These are phyloP conservation scores for Centropus unirufus DNA, from an alignment of 2,113 vertebrate genomes.

Conservation along the genomic window DNA sequence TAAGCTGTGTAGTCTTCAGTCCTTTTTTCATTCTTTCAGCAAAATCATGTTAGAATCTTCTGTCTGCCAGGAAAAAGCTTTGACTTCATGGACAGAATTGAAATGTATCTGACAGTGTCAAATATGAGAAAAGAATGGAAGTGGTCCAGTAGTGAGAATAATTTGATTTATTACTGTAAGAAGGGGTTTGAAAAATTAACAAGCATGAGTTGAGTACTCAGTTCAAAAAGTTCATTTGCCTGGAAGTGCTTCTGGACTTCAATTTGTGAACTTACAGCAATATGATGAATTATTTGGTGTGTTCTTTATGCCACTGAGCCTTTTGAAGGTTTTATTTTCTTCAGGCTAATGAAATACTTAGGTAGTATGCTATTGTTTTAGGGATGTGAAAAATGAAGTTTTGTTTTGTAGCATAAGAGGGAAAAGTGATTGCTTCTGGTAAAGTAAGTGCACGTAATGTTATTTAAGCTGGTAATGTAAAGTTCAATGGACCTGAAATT, in stretches of 20 bases:
- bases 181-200: not conserved
- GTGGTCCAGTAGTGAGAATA: not conserved
- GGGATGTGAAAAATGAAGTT: not conserved
- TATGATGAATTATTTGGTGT: not conserved
- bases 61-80: not conserved
- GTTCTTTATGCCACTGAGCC: not conserved
- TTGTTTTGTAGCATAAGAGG: not conserved
- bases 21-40: not conserved
- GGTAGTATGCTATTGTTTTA: not conserved
- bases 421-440: not conserved
- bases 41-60: constrained; percentile 2
- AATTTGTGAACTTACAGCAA: not conserved
- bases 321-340: not conserved
- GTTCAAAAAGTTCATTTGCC: not conserved
- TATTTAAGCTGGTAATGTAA: not conserved
- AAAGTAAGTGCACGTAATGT: not conserved
- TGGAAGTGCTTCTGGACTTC: not conserved
- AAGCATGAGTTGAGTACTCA: not conserved
- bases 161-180: not conserved
- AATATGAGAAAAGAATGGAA: not conserved
- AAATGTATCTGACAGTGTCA: not conserved
- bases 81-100: not conserved
- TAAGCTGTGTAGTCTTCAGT: not conserved
- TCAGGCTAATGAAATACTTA: not conserved
- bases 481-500: not conserved